Evolutionary conservation across 2,113 vertebrate genomes (phyloP), one percentile per base, ranked within the genome.

Genomic region (Zapornia atra): DNA sequence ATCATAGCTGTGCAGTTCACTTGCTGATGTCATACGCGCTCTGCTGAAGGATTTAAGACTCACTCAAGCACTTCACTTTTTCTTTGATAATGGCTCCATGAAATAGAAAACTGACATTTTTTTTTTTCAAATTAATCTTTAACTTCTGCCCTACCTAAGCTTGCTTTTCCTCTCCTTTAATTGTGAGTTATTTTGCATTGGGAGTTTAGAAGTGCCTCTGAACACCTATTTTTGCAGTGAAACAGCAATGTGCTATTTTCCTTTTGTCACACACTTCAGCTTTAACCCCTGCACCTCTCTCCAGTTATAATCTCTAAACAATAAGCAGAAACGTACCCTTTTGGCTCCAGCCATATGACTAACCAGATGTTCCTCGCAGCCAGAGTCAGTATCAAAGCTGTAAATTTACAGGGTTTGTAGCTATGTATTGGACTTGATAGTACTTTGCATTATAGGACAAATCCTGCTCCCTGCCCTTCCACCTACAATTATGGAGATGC

Each of bases 271-370:
- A 84, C 54, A 71, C 25, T 91, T 90, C 82, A 69, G 82, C 51
- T 93, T 96, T 97, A 97, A 96, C 93, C 92, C 89, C 44, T 92
- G 64, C 71, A 71, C n/a, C 11, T 65, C 93, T 88, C 31, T 66
- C 24, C 80, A 77, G 38, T 70, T 57, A 31, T 48, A 68, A 61
- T 69, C 25, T 53, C 79, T 88, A 86, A 96, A 78, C 57, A 94
- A 61, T 54, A 95, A 92, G 36, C 48, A 91, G 65, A 82, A 91
- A 54, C 53, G 69, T 33, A 79, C n/a, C 36, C n/a, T 82, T 94
- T 81, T 79, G 61, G 22, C 36, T 92, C n/a, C 54, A 38, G 33
- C 36, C 59, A 88, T 51, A 83, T n/a, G 72, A 94, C n/a, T 77
- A 95, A 69, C 54, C 86, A 90, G 75, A 86, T 96, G 92, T 94